phyloP scores from a whole-genome alignment of 23 tunicate species.

The Halocynthia roretzi region DNA sequence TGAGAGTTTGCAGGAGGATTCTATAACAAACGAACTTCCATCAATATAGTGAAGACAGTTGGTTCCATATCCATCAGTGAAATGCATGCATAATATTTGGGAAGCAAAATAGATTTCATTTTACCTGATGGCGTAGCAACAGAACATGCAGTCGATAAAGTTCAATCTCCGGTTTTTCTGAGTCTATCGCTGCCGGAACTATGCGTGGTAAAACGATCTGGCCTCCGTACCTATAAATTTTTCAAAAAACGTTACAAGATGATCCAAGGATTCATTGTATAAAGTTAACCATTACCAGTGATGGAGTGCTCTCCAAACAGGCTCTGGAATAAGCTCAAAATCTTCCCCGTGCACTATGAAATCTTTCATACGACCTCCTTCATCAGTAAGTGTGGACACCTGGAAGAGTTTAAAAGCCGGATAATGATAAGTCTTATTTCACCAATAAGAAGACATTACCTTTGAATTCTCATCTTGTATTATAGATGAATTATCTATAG shows the following conservation, averaged over 20 bases:
- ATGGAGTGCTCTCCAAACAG: conserved; percentile 86
- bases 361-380: conserved; percentile 80
- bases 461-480: conserved; percentile 12
- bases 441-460: not conserved
- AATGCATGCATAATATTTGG: not conserved
- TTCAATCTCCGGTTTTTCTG: conserved; percentile 69
- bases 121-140: conserved; percentile 76
- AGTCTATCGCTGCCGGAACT: conserved; percentile 57
- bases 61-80: no score
- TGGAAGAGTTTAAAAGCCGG: not conserved
- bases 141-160: conserved; percentile 62
- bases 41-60: no score
- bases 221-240: conserved; percentile 71
- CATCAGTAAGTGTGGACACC: conserved; percentile 83
- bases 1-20: not conserved
- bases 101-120: not conserved
- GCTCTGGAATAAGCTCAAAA: conserved; percentile 63
- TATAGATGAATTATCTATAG: conserved; percentile 15
- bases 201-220: conserved; percentile 70
- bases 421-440: not conserved
- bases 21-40: not conserved
- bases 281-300: conserved; percentile 45
- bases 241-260: not conserved
- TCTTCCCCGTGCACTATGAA: conserved; percentile 35
- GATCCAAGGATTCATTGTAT: not conserved